Conservation (phyloP, 1,140 invertebrate species). For the Atta cephalotes region DNA sequence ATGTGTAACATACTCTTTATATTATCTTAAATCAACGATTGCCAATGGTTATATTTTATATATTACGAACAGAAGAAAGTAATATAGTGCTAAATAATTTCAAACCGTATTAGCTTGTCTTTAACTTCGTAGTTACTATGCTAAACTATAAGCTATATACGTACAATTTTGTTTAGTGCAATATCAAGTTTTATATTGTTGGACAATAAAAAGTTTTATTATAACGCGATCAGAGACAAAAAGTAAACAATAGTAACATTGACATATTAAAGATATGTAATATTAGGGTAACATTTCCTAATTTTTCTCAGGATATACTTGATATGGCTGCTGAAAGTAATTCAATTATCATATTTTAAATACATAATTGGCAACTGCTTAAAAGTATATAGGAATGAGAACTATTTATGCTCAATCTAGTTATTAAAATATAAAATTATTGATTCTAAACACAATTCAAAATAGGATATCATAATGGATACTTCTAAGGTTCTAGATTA, state of each 20-base stretch:
- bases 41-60: not conserved
- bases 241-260: constrained; percentile 13
- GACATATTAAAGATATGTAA: constrained; percentile 3
- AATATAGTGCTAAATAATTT: constrained; percentile 39
- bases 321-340: constrained; percentile 39
- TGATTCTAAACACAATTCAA: not conserved
- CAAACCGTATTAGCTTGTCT: constrained; percentile 1
- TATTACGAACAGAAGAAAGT: constrained; percentile 8
- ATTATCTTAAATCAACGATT: constrained; percentile 20
- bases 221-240: constrained; percentile 41
- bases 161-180: constrained; percentile 9
- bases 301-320: constrained; percentile 15
- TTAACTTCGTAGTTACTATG: constrained; percentile 29
- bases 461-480: not conserved
- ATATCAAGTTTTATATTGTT: constrained; percentile 37
- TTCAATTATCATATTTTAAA: constrained; percentile 8
- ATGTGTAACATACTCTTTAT: not conserved
- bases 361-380: constrained; percentile 19
- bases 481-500: not conserved
- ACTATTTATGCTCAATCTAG: constrained; percentile 18
- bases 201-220: constrained; percentile 46
- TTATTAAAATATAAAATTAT: constrained; percentile 13
- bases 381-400: constrained; percentile 6
- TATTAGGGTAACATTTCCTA: constrained; percentile 29
- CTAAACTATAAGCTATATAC: constrained; percentile 21